Evolutionary conservation across 2,888 invertebrate genomes (phyloP).

Genomic region (Onchidella celtica): DNA sequence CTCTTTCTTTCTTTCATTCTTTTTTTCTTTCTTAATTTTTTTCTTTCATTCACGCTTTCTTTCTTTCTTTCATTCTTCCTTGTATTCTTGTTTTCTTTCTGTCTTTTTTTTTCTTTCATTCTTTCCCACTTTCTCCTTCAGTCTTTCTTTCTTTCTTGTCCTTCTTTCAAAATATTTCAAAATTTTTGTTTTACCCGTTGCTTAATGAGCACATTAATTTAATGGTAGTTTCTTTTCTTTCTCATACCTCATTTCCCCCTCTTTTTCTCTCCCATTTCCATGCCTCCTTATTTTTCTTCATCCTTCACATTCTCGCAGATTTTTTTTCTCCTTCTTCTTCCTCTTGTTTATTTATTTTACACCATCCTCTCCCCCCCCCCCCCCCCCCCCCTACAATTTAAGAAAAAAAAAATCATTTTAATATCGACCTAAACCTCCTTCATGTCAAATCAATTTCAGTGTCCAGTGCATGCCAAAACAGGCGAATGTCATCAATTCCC

Average conservation of each 20-base stretch:
- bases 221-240: constrained; percentile 32
- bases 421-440: no score
- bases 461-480: no score
- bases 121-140: constrained; percentile 3
- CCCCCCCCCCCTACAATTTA: no score
- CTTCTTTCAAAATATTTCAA: no score
- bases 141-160: not conserved
- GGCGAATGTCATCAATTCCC: no score
- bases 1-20: not conserved
- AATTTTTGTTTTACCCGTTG: not conserved
- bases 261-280: constrained; percentile 28
- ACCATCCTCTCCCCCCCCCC: no score
- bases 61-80: constrained; percentile 2
- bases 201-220: not conserved
- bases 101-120: constrained; percentile 4
- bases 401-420: no score
- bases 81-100: not conserved
- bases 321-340: not conserved
- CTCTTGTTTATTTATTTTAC: no score
- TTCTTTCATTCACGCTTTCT: not conserved
- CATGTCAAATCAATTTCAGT: no score
- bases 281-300: constrained; percentile 30
- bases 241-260: constrained; percentile 35
- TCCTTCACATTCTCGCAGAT: constrained; percentile 12
- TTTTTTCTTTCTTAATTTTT: not conserved